phyloP scores from a whole-genome alignment of 2,113 vertebrate genomes.

The Pygoscelis antarcticus region DNA sequence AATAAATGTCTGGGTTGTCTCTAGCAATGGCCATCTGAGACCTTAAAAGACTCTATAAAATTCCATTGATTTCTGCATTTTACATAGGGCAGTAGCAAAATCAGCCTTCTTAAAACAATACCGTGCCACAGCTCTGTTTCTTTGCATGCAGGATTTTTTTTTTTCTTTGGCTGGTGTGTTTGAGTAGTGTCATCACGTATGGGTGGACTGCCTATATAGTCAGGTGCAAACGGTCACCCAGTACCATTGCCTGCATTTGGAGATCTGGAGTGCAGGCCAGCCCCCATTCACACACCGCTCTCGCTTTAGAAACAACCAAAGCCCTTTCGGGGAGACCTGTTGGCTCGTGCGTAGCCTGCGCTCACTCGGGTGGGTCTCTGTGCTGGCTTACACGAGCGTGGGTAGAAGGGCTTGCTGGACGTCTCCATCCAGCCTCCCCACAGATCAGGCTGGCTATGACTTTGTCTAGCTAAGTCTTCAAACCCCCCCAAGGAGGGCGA shows the following conservation, averaged over 20 bases:
- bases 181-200: accelerated
- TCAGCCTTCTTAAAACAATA: not conserved
- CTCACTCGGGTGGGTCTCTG: not conserved
- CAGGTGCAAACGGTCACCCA: not conserved
- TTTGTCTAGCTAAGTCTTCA: not conserved
- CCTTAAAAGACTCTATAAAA: not conserved
- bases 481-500: not conserved
- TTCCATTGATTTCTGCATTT: not conserved
- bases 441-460: not conserved
- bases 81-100: not conserved
- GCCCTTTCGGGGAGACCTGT: not conserved
- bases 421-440: not conserved
- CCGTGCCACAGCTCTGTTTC: not conserved
- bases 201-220: accelerated
- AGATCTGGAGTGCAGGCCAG: not conserved
- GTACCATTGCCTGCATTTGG: not conserved
- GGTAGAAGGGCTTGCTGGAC: not conserved
- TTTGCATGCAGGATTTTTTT: not conserved
- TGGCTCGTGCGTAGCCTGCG: not conserved
- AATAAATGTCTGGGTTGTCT: not conserved
- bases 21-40: not conserved
- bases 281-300: not conserved
- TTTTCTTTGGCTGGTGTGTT: not conserved
- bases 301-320: not conserved
- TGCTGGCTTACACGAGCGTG: not conserved